A percentile compares a stretch with the other conserved stretches of the same genome.
phyloP scores from a whole-genome alignment of 2,113 vertebrate genomes.

The Peromyscus leucopus region DNA sequence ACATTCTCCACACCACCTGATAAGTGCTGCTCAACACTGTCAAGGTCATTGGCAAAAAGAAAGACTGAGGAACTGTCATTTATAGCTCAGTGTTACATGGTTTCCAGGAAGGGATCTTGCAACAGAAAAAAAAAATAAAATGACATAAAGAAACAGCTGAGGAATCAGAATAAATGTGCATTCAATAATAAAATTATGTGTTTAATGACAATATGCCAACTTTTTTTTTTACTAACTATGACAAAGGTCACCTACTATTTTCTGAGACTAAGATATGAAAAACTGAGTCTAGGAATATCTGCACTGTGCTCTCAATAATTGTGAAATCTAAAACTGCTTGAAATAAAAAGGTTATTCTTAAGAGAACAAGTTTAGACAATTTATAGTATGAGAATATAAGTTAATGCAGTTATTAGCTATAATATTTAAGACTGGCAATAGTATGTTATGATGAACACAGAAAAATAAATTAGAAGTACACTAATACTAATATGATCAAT shows the following conservation, averaged over 20 bases:
- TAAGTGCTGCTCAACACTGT: neutral
- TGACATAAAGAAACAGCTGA: neutral
- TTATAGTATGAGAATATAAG: neutral
- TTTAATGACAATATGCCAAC: neutral
- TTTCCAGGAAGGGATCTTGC: neutral
- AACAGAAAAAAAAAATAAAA: neutral
- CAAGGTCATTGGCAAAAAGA: neutral
- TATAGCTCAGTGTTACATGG: neutral
- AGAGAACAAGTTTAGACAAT: neutral
- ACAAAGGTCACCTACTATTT: neutral
- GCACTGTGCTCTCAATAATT: neutral
- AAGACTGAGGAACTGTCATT: neutral
- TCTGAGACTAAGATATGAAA: neutral
- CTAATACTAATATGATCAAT: neutral
- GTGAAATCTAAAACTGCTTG: slow-evolving; percentile 4
- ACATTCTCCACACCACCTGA: neutral
- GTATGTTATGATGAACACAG: neutral
- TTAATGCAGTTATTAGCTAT: neutral
- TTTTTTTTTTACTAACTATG: neutral
- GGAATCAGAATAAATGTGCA: neutral
- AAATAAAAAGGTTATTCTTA: slow-evolving; percentile 5
- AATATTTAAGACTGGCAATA: neutral
- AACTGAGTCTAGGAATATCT: neutral
- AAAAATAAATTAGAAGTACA: neutral
- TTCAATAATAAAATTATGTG: neutral